These are phyloP conservation scores for Hemitrygon akajei DNA, from an alignment of 2,797 vertebrate species.

Conservation along the genomic window DNA sequence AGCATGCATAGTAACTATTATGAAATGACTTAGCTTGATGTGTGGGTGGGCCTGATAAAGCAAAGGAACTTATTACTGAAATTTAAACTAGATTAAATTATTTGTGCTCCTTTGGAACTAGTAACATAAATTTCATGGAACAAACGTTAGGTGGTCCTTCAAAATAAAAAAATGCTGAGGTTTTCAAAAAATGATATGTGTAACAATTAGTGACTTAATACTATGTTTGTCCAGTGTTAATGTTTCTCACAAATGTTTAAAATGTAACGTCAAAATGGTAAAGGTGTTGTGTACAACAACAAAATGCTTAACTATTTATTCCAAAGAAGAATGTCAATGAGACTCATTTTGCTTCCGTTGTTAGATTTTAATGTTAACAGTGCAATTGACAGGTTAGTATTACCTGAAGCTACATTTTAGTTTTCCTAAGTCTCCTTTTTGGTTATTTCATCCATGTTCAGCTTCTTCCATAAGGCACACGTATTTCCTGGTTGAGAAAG, in stretches of 20 bases:
- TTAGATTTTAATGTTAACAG: not conserved
- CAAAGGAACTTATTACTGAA: not conserved
- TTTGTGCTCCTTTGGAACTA: not conserved
- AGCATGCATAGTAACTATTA: not conserved
- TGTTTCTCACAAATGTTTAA: slow-evolving; percentile 28
- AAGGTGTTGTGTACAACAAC: slow-evolving; percentile 12
- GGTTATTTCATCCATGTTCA: not conserved
- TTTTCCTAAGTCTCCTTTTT: not conserved
- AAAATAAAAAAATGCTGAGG: slow-evolving; percentile 8
- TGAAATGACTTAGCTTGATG: no score
- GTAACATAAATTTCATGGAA: not conserved
- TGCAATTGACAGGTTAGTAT: slow-evolving; percentile 16
- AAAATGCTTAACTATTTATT: slow-evolving; percentile 17
- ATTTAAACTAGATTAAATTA: no score
- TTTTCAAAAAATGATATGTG: slow-evolving; percentile 16
- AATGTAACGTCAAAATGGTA: slow-evolving; percentile 21
- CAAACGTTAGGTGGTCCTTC: not conserved
- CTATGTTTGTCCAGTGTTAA: slow-evolving; percentile 28
- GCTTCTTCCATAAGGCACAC: not conserved
- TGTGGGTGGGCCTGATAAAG: not conserved
- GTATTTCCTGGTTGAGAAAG: not conserved
- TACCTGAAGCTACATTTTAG: not conserved
- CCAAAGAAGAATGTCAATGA: slow-evolving; percentile 3
- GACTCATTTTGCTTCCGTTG: not conserved
- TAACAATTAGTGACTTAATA: slow-evolving; percentile 34